These are phyloP conservation scores for Parochlus steinenii DNA, from an alignment of 2,888 invertebrate species.

Conservation along the genomic window DNA sequence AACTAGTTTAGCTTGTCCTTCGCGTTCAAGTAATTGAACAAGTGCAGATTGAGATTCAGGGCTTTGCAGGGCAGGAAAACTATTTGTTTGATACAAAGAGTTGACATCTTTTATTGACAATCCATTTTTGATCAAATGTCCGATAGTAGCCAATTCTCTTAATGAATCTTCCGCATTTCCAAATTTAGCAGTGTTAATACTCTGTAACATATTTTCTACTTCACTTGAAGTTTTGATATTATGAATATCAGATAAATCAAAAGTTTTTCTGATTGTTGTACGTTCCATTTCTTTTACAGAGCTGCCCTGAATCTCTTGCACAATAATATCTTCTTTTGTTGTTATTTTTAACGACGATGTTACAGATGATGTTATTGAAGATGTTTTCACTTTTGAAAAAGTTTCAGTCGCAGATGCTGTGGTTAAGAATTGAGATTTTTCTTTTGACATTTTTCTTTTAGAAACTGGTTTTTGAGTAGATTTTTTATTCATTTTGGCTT, in stretches of 20 bases:
- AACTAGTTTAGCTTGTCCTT: conserved; percentile 65
- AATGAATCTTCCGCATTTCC: conserved; percentile 64
- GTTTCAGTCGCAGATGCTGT: conserved; percentile 23
- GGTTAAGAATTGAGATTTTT: conserved; percentile 19
- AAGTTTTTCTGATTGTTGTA: conserved; percentile 21
- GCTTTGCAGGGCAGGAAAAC: conserved; percentile 60
- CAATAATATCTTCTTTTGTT: conserved; percentile 17
- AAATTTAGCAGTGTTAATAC: conserved; percentile 60
- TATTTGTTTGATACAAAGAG: conserved; percentile 57
- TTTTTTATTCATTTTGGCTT: conserved; percentile 32
- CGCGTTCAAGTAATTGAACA: conserved; percentile 67
- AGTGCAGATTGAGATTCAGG: conserved; percentile 73
- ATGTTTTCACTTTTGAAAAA: conserved; percentile 29
- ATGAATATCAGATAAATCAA: conserved; percentile 37
- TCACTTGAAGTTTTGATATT: conserved; percentile 47
- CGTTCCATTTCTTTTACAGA: conserved; percentile 34
- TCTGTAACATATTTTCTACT: conserved; percentile 56
- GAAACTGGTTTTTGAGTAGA: conserved; percentile 18
- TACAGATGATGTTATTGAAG: conserved; percentile 21
- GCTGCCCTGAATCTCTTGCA: conserved; percentile 29
- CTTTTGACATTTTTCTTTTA: conserved; percentile 17
- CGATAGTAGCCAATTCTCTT: conserved; percentile 67
- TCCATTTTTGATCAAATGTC: conserved; percentile 58
- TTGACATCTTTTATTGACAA: conserved; percentile 60
- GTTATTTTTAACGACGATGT: conserved; percentile 13